Evolutionary conservation across 2,797 vertebrate genomes (phyloP).

Genomic region (Oreochromis mossambicus): DNA sequence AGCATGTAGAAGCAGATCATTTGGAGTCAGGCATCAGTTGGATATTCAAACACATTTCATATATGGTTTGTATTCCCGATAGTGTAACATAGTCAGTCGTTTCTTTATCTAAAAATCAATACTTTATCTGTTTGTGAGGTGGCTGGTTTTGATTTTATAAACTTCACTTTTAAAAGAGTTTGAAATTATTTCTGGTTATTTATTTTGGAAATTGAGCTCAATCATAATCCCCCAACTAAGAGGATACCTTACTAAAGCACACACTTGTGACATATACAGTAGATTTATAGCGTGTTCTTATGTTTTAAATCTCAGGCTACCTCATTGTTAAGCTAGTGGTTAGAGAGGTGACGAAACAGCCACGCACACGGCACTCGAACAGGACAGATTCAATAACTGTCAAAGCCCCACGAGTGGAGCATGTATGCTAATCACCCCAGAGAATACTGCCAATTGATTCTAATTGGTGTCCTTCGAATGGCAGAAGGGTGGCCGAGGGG

Average conservation of each 20-base stretch:
- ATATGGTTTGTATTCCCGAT: neutral
- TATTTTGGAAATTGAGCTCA: neutral
- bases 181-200: neutral
- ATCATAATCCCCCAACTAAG: neutral
- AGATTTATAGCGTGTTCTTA: neutral
- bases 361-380: constrained; percentile 39
- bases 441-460: constrained; percentile 69
- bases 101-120: neutral
- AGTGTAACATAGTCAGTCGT: neutral
- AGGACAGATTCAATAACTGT: constrained; percentile 62
- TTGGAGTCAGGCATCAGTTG: neutral
- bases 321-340: constrained; percentile 47
- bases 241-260: neutral
- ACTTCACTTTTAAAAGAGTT: neutral
- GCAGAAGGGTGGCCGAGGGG: constrained; percentile 46
- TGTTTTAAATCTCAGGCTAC: neutral
- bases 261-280: constrained; percentile 2
- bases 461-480: constrained; percentile 68
- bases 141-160: neutral
- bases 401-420: constrained; percentile 52
- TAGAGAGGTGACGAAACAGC: constrained; percentile 38
- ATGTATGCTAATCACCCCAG: constrained; percentile 69
- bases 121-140: neutral
- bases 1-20: neutral
- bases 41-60: neutral